Conservation (phyloP, 2,113 vertebrate species). For the Motacilla alba region DNA sequence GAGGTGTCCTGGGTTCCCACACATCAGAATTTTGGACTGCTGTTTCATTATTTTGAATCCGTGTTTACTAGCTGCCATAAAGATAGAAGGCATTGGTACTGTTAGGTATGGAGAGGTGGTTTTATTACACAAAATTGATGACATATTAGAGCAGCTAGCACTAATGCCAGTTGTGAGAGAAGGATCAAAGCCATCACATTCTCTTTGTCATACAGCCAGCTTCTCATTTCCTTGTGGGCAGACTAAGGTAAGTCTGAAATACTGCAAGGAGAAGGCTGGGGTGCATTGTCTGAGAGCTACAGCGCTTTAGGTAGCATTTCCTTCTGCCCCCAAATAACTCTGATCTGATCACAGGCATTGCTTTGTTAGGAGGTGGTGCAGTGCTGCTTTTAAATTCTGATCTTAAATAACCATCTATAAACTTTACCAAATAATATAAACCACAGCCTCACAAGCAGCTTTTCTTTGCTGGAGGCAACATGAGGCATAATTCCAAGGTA, state of each 20-base stretch:
- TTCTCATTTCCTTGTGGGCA: background rate
- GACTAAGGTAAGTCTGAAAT: background rate
- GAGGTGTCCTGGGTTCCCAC: too few relatives aligned
- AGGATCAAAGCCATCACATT: background rate
- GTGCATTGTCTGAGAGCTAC: rapidly evolving
- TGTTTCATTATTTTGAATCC: background rate
- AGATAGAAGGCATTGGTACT: background rate
- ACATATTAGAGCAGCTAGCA: background rate
- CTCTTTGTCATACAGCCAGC: background rate
- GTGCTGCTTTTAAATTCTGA: background rate
- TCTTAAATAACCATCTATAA: background rate
- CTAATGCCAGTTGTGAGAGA: background rate
- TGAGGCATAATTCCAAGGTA: background rate
- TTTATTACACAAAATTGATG: background rate
- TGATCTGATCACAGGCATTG: background rate
- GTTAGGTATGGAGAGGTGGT: background rate
- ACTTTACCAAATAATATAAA: background rate
- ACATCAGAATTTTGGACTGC: background rate
- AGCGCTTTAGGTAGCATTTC: background rate
- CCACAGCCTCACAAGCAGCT: background rate
- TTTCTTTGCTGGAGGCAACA: background rate
- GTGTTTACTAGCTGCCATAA: background rate
- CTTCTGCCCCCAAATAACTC: background rate
- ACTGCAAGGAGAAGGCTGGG: background rate
- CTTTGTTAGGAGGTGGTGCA: background rate